A percentile compares a stretch with the other conserved stretches of the same genome.
Evolutionary conservation across 2,888 invertebrate species (phyloP).

Genomic region (Orthonychiurus folsomi): DNA sequence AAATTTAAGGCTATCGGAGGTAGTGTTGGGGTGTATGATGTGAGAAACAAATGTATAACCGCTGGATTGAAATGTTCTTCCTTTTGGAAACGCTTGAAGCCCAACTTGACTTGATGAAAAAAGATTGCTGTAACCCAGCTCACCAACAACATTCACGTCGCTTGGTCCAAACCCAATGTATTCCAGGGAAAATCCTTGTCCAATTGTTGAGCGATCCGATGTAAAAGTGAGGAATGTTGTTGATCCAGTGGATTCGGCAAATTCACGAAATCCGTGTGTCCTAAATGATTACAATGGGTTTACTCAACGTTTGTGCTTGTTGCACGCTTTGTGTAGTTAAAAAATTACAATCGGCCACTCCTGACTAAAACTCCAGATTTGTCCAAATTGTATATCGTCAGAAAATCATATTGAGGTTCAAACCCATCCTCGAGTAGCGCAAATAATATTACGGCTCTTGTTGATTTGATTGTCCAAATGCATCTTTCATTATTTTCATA

Average conservation of each 20-base stretch:
- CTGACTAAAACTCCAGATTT: not conserved
- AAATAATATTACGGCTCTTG: not conserved
- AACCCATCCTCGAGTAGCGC: not conserved
- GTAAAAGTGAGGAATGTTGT: not conserved
- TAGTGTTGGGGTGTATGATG: not conserved
- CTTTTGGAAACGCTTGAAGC: not conserved
- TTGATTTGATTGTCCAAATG: not conserved
- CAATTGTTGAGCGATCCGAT: not conserved
- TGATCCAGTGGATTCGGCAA: not conserved
- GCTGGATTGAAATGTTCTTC: not conserved
- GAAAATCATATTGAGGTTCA: not conserved
- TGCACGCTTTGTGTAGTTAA: too few species aligned
- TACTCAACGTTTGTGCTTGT: too few species aligned
- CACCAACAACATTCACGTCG: not conserved
- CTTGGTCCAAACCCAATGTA: not conserved
- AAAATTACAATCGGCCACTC: not conserved
- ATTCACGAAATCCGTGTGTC: not conserved
- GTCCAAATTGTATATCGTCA: not conserved
- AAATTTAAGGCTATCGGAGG: not conserved
- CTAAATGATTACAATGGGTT: not conserved
- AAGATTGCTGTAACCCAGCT: not conserved
- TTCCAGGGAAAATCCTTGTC: not conserved
- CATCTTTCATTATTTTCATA: not conserved
- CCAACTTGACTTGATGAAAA: not conserved
- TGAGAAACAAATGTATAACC: not conserved